These are phyloP conservation scores for Eupeodes luniger DNA, from an alignment of 2,888 invertebrate species.

Conservation along the genomic window DNA sequence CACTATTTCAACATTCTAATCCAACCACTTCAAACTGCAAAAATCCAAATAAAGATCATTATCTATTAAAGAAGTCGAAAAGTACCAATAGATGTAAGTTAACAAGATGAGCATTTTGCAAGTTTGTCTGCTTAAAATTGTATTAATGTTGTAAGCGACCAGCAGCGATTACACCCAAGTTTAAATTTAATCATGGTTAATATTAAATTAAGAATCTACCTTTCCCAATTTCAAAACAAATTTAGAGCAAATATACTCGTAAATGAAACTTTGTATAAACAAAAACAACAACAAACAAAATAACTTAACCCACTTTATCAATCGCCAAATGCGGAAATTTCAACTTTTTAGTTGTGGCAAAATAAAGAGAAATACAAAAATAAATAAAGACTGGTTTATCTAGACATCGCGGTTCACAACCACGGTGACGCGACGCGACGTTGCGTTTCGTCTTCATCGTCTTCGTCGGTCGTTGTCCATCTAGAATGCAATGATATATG, in stretches of 20 bases:
- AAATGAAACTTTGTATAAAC: too few relatives aligned
- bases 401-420: not conserved
- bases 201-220: not conserved
- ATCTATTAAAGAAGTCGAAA: too few relatives aligned
- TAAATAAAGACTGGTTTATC: constrained; percentile 41
- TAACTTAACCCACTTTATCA: constrained; percentile 39
- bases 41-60: too few relatives aligned
- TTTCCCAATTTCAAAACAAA: not conserved
- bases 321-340: constrained; percentile 59
- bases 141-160: not conserved
- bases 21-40: too few relatives aligned
- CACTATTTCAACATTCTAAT: too few relatives aligned
- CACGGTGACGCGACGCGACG: too few relatives aligned
- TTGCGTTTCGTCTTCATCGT: too few relatives aligned
- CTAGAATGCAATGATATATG: too few relatives aligned
- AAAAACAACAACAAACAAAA: not conserved
- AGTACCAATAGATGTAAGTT: too few relatives aligned
- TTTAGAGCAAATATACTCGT: constrained; percentile 1
- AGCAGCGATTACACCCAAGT: not conserved
- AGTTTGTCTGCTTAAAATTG: constrained; percentile 2
- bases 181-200: not conserved
- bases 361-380: too few relatives aligned
- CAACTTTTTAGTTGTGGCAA: constrained; percentile 26
- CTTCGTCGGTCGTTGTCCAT: too few relatives aligned
- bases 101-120: too few relatives aligned